Evolutionary conservation across 2,797 vertebrate species (phyloP).

Genomic region (Fistularia commersonii): DNA sequence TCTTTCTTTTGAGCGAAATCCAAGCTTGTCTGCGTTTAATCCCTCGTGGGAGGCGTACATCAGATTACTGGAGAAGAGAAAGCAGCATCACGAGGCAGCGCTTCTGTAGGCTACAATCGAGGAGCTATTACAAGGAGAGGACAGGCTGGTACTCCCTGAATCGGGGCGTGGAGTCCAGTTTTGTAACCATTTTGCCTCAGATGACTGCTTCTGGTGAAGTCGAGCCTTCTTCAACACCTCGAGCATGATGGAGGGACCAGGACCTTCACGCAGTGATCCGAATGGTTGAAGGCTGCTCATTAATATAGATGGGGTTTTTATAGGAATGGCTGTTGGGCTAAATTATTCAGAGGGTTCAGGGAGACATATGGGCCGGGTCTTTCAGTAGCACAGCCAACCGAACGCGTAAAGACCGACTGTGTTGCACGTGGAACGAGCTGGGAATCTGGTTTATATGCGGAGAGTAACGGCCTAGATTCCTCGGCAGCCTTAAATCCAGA

Average conservation of each 20-base stretch:
- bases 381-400: constrained; percentile 55
- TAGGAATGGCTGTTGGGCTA: constrained; percentile 71
- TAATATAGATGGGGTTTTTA: constrained; percentile 80
- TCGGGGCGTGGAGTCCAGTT: no score
- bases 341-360: constrained; percentile 72
- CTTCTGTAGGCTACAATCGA: no score
- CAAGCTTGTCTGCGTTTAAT: no score
- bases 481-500: constrained; percentile 53
- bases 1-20: no score
- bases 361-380: constrained; percentile 61
- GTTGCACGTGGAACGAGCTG: constrained; percentile 45
- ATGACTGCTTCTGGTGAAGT: constrained; percentile 16
- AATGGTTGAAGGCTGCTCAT: constrained; percentile 70
- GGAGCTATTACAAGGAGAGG: no score
- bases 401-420: constrained; percentile 63
- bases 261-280: constrained; percentile 47
- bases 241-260: constrained; percentile 46
- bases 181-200: constrained; percentile 1
- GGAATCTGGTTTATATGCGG: constrained; percentile 27
- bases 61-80: no score
- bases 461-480: constrained; percentile 45
- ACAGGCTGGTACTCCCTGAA: no score
- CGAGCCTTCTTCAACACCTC: constrained; percentile 23
- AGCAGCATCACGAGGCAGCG: no score
- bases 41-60: no score